Evolutionary conservation across 2,113 vertebrate genomes (phyloP).

Genomic region (Coracopsis vasa): DNA sequence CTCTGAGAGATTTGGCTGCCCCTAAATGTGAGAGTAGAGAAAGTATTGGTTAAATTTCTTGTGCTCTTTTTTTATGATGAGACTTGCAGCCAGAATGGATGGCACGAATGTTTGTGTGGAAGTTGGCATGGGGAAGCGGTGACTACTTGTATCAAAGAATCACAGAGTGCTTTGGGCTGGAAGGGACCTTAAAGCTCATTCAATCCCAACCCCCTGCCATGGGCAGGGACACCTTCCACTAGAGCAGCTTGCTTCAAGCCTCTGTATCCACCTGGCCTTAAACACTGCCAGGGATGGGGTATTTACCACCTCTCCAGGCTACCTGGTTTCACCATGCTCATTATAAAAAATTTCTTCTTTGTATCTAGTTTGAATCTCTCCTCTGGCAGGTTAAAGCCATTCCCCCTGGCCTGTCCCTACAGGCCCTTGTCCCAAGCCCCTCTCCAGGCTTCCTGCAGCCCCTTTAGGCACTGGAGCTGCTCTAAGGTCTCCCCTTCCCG

Average conservation of each 20-base stretch:
- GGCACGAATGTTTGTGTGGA: accelerated
- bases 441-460: not conserved
- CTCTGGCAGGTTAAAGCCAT: not conserved
- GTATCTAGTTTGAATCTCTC: not conserved
- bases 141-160: not conserved
- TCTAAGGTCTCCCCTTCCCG: not conserved
- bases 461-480: not conserved
- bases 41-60: not conserved
- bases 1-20: not conserved
- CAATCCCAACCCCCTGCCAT: not conserved
- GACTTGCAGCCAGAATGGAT: not conserved
- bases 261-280: not conserved
- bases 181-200: not conserved
- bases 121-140: not conserved
- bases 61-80: not conserved
- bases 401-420: not conserved
- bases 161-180: not conserved
- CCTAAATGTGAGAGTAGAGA: not conserved
- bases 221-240: not conserved
- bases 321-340: not conserved
- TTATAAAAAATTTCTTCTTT: not conserved
- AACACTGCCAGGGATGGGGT: not conserved
- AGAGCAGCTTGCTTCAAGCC: not conserved
- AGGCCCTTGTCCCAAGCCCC: not conserved
- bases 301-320: not conserved